Percentiles rank a stretch among this genome's conserved stretches.
Evolutionary conservation across 1,140 invertebrate genomes (phyloP).

Genomic region (Heliconius melpomene): DNA sequence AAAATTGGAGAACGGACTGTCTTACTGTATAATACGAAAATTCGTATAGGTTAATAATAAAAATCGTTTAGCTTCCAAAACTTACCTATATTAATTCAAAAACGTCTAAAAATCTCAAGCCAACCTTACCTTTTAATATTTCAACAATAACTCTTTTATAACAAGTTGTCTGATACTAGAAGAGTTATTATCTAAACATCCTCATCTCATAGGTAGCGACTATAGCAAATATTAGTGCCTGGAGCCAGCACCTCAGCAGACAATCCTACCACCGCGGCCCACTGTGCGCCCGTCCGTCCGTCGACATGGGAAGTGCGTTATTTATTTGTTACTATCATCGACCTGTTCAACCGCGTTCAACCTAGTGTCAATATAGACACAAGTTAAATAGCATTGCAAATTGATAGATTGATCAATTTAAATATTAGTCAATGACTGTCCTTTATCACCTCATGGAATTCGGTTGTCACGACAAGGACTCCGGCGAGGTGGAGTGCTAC

Average conservation of each 20-base stretch:
- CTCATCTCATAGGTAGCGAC: constrained; percentile 48
- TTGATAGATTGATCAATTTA: constrained; percentile 55
- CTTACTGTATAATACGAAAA: background rate
- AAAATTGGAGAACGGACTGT: too few relatives aligned
- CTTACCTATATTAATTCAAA: background rate
- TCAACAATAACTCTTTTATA: constrained; percentile 23
- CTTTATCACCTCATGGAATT: constrained; percentile 70
- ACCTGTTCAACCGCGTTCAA: constrained; percentile 58
- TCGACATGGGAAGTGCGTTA: constrained; percentile 76
- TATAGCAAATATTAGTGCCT: constrained; percentile 40
- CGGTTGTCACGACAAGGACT: constrained; percentile 79
- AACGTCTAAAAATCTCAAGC: background rate
- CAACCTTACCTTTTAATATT: background rate
- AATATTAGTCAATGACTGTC: constrained; percentile 56
- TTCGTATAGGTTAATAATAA: background rate
- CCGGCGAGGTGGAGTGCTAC: constrained; percentile 80
- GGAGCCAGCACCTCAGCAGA: constrained; percentile 52
- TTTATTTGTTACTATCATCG: constrained; percentile 72
- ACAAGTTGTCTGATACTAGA: constrained; percentile 43
- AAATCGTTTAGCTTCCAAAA: background rate
- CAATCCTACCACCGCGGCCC: constrained; percentile 61
- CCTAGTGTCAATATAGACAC: constrained; percentile 72
- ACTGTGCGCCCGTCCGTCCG: constrained; percentile 58
- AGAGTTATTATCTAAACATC: constrained; percentile 59
- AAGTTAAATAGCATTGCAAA: constrained; percentile 62